phyloP scores from a whole-genome alignment of 1,140 invertebrate genomes.

The Anthonomus grandis region DNA sequence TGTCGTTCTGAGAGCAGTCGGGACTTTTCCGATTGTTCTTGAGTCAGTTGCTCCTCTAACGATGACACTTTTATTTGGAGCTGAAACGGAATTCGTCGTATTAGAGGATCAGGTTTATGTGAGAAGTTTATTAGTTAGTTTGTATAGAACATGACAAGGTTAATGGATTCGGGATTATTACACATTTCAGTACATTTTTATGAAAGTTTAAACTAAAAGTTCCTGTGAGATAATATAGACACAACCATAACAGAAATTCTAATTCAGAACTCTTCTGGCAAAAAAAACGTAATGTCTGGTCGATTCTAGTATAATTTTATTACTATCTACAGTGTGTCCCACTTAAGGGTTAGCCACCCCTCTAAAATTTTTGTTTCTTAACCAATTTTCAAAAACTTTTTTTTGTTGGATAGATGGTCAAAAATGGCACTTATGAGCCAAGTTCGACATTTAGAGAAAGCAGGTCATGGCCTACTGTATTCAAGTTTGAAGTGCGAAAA shows the following conservation, averaged over 20 bases:
- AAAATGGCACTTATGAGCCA: no score
- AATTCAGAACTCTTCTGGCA: no score
- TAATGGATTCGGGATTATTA: not conserved
- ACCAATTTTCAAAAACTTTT: no score
- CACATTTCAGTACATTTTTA: not conserved
- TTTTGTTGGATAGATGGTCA: no score
- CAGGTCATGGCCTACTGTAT: no score
- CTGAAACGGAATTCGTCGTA: constrained; percentile 16
- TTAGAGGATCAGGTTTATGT: not conserved
- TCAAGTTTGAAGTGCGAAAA: no score
- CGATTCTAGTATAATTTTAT: no score
- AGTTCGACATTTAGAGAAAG: no score
- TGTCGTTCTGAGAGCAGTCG: constrained; percentile 13
- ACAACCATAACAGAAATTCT: not conserved
- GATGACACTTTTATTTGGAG: constrained; percentile 18
- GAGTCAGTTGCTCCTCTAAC: constrained; percentile 22
- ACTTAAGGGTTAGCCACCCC: no score
- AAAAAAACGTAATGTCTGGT: no score
- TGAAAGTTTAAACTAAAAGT: not conserved
- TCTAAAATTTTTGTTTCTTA: no score
- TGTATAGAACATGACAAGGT: not conserved
- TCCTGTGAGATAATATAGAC: not conserved
- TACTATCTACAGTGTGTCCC: no score
- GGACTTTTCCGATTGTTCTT: constrained; percentile 18
- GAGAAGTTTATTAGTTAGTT: not conserved